Conservation (phyloP, 2,797 vertebrate species). For the Lindbergichthys nudifrons region DNA sequence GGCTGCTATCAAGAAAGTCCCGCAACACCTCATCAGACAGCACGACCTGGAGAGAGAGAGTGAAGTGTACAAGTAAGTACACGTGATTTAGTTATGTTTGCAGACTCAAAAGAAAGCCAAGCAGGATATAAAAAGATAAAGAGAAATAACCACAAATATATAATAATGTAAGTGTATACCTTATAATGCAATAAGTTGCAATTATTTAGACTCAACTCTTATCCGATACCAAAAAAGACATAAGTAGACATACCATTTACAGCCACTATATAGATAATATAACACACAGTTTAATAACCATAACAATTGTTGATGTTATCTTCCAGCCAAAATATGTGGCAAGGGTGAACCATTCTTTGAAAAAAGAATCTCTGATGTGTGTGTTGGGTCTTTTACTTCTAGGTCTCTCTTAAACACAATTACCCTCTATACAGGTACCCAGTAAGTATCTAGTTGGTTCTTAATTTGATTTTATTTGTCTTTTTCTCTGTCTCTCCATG, state of each 20-base stretch:
- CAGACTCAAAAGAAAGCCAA: background rate
- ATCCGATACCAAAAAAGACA: background rate
- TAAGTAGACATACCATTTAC: background rate
- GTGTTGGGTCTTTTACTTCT: background rate
- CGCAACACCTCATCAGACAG: slow-evolving; percentile 56
- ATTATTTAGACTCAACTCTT: background rate
- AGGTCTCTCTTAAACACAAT: background rate
- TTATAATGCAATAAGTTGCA: background rate
- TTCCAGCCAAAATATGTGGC: background rate
- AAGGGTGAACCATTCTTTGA: background rate
- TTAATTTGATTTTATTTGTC: slow-evolving; percentile 5
- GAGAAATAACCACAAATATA: background rate
- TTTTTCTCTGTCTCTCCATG: slow-evolving; percentile 10
- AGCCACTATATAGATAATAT: background rate
- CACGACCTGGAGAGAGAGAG: slow-evolving; percentile 81
- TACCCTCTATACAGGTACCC: background rate
- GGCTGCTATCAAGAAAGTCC: slow-evolving; percentile 84
- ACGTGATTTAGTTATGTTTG: background rate
- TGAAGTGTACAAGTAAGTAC: slow-evolving; percentile 81
- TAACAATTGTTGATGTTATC: background rate
- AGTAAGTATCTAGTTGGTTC: background rate
- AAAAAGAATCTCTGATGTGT: background rate
- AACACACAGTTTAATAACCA: background rate
- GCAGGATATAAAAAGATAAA: background rate
- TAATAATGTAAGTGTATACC: background rate